Evolutionary conservation across 2,888 invertebrate species (phyloP), one percentile per base, ranked within the genome.

Genomic region (Harmothoe impar): DNA sequence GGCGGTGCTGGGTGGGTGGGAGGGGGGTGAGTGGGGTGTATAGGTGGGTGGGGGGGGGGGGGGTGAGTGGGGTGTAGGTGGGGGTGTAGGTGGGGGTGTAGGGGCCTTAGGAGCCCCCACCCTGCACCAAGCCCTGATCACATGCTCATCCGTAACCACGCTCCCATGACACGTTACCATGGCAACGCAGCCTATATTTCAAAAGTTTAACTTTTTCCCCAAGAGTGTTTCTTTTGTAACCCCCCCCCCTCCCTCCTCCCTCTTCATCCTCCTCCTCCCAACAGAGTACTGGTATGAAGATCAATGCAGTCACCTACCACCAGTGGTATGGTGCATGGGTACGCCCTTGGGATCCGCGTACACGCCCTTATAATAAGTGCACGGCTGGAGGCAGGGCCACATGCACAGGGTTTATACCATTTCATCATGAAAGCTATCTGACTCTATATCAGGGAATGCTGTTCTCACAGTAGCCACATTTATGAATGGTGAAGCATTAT

Each of bases 181-280:
- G 43, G 35, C 81, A 43, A 81, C 81, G 20, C 81, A 1, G 81
- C 81, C 81, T 81, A 81, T 81, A 81, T 81, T 81, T 81, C 81
- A 81, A 81, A 62, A 62, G 25, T 25, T 62, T 62, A 43, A 72
- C 72, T 81, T 81, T 81, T 81, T 81, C 23, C 81, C 35, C 33
- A 17, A 10, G 35, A 5, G 35, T 35, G 81, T 81, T 81, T 81
- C 81, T 81, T 81, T 33, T 33, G 81, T 81, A 25, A 12, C 20
- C 3, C 43, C 43, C 3, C 1, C 25, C 62, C 62, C 62, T 7
- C 43, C 43, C 43, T 10, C 3, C 3, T 3, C 43, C 43, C 43
- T 43, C 43, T 43, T 10, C 43, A 43, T 3, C 43, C 43, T 43
- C 10, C 43, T n/a, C n/a, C n/a, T n/a, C n/a, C n/a, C n/a, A n/a